Base-by-base conservation (phyloP, 2,888 invertebrate genomes). In the Encarsia formosa region DNA sequence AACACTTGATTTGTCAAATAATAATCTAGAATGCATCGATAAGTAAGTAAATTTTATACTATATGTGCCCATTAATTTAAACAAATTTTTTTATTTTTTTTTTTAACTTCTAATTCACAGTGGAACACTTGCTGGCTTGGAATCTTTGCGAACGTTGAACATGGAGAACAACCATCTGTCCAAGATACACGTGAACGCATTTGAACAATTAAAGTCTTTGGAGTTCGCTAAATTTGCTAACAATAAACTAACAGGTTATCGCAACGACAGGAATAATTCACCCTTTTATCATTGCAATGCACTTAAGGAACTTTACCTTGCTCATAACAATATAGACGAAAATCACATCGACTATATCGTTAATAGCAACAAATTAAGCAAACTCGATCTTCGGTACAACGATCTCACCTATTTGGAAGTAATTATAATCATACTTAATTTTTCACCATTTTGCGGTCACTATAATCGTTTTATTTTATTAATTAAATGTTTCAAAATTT, bases 301-400 rank as follows among this genome's bases (percentile, higher is more conserved):
- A 46, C 73, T 87, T 43, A 75, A 77, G 59, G 71, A 78, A 49
- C 73, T 87, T 22, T 79, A 84, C 65, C 70, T 87, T 51, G 78
- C 81, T 34, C 79, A 83, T 61, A 88, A 87, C 67, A 78, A 79
- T 35, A 81, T 88, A 32, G 75, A 77, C 51, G 66, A 71, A 6
- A 77, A 84, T 43, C 85, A 80, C 64, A 70, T 72, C 4, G 87
- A 87, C 63, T 88, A 89, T 84, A 78, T 77, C 61, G 67, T 81
- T 18, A 78, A 81, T 48, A 59, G 73, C 0, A 54, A 55, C 4
- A 65, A 76, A 8, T 78, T 91, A 39, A 76, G 78, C 38, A 75
- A 73, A 16, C 71, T 92, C 39, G 84, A 87, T 68, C 76, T 91
- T 18, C 84, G 82, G 52, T 77, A 80, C 64, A 87, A 87, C 64